These are phyloP conservation scores for Donacobius atricapilla DNA, from an alignment of 2,113 vertebrate species.

Conservation along the genomic window DNA sequence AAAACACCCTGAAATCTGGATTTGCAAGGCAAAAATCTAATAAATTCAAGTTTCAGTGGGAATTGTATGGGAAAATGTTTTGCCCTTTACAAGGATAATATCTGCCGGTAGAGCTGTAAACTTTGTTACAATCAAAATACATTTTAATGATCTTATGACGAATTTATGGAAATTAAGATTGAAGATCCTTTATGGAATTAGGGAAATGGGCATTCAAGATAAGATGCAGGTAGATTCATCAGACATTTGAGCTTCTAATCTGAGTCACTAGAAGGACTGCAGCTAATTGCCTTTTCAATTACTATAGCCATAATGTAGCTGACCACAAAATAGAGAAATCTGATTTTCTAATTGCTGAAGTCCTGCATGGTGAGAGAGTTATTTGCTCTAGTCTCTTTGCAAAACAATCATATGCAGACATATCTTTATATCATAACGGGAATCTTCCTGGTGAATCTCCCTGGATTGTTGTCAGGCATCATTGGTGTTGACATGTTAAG, in stretches of 20 bases:
- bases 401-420: neutral
- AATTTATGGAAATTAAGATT: neutral
- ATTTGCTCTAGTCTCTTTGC: neutral
- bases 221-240: neutral
- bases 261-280: neutral
- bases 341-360: neutral
- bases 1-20: neutral
- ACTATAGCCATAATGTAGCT: neutral
- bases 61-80: neutral
- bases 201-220: neutral
- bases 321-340: neutral
- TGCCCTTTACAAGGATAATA: neutral
- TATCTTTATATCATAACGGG: neutral
- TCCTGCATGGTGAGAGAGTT: neutral
- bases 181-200: neutral
- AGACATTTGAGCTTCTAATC: neutral
- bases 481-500: neutral
- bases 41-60: neutral
- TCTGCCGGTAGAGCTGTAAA: neutral
- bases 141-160: neutral
- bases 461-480: neutral
- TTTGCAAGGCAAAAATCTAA: neutral
- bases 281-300: neutral
- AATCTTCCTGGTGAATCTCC: neutral
- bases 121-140: neutral